Conservation (phyloP, 2,888 invertebrate genomes). For the Hirtodrosophila confusa region DNA sequence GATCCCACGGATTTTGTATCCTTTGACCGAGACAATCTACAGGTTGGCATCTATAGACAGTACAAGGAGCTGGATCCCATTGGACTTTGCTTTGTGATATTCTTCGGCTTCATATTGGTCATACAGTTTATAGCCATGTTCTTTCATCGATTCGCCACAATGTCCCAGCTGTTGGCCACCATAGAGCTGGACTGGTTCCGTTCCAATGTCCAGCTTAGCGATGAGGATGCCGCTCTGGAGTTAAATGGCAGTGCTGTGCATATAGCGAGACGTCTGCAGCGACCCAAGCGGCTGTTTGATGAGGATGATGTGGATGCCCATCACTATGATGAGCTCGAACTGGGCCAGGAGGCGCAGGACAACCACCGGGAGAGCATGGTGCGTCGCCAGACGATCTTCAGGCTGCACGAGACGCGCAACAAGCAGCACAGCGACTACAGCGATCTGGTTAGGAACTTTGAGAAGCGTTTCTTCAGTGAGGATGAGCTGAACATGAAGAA, state of each 20-base stretch:
- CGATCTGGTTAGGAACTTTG: slow-evolving; percentile 83
- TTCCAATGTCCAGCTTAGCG: slow-evolving; percentile 69
- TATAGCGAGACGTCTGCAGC: slow-evolving; percentile 86
- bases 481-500: slow-evolving; percentile 81
- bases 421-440: slow-evolving; percentile 79
- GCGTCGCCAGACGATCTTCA: slow-evolving; percentile 81
- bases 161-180: slow-evolving; percentile 90
- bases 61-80: slow-evolving; percentile 89
- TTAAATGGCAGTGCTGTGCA: slow-evolving; percentile 87
- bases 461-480: slow-evolving; percentile 79
- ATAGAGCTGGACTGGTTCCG: slow-evolving; percentile 86
- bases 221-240: slow-evolving; percentile 85
- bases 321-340: slow-evolving; percentile 51
- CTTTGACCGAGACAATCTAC: slow-evolving; percentile 83
- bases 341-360: slow-evolving; percentile 38
- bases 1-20: slow-evolving; percentile 86
- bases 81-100: slow-evolving; percentile 89
- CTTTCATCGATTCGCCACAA: slow-evolving; percentile 90
- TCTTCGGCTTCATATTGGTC: slow-evolving; percentile 88
- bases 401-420: slow-evolving; percentile 79
- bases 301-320: slow-evolving; percentile 68
- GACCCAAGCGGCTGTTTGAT: slow-evolving; percentile 82
- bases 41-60: slow-evolving; percentile 86
- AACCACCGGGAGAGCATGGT: slow-evolving; percentile 59
- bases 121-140: slow-evolving; percentile 91